Evolutionary conservation across 2,797 vertebrate species (phyloP), one percentile per base, ranked within the genome.

Genomic region (Cuniculus paca): DNA sequence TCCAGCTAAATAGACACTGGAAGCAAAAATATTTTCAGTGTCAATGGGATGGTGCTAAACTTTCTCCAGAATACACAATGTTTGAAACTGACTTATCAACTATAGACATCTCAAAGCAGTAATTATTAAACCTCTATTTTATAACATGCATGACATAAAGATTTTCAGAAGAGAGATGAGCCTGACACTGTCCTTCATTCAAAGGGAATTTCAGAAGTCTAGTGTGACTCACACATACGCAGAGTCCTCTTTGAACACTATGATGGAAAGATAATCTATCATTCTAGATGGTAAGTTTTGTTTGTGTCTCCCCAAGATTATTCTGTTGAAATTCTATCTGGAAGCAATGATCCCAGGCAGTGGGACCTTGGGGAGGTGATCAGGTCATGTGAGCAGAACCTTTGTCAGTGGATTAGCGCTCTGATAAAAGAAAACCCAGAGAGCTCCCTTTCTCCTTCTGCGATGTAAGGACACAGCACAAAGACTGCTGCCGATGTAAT

Each of bases 61-160:
- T 16, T 48, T 52, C 36, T 17, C 60, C 26, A 12, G 24, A 45
- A 54, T 11, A 11, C 31, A 12, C 31, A 45, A 54, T 16, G 16
- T 48, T 65, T 56, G 42, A 14, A 85, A n/a, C 36, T 65, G 54
- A 54, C 19, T 82, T 72, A 26, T 19, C 58, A 17, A 24, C 6
- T 6, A 34, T 16, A 87, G 45, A 31, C 1, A 6, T 42, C 74
- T 50, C 60, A 54, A 17, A 36, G 34, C 5, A 22, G 36, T 13
- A 24, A 4, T n/a, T 52, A 48, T 0, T 19, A 63, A 80, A 42
- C 1, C 5, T 39, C 1, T 42, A 0, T 26, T 48, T 13, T 50
- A 14, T 16, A 13, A 39, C 28, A 50, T 16, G 13, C 13, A 0
- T 36, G 14, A 20, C 45, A 45, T 28, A 31, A 75, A 63, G 24